Percentiles rank a stretch among this genome's conserved stretches.
phyloP scores from a whole-genome alignment of 2,797 vertebrate genomes.

The Lithobates pipiens region DNA sequence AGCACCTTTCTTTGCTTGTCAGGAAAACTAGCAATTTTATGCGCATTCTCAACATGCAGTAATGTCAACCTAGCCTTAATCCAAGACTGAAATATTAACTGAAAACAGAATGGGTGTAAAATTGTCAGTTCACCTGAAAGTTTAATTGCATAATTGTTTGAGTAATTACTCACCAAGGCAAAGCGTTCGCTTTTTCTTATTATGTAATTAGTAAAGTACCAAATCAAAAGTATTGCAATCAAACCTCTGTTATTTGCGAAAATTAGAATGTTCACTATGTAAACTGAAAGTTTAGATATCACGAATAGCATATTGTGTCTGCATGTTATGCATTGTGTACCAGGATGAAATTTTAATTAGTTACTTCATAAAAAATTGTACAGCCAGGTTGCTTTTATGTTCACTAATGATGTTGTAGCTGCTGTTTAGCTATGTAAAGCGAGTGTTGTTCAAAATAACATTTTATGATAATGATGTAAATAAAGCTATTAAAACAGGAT shows the following conservation, averaged over 20 bases:
- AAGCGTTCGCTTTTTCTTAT: not conserved
- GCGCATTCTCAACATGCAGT: too few species aligned
- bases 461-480: conserved; percentile 12
- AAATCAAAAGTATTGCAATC: not conserved
- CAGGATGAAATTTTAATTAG: conserved; percentile 36
- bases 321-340: not conserved
- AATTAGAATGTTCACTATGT: not conserved
- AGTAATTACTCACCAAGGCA: not conserved
- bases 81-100: not conserved
- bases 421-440: not conserved
- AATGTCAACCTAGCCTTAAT: not conserved
- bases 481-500: not conserved
- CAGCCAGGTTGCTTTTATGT: not conserved
- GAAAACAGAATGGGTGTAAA: not conserved
- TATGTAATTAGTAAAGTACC: conserved; percentile 9
- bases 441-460: not conserved
- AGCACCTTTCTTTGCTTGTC: too few species aligned
- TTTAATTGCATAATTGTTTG: conserved; percentile 7
- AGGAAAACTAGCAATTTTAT: too few species aligned
- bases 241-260: conserved; percentile 3
- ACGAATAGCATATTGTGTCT: not conserved
- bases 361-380: not conserved
- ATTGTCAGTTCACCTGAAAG: not conserved
- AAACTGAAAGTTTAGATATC: not conserved
- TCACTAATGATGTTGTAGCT: conserved; percentile 5